Percentiles rank a stretch among this genome's conserved stretches.
phyloP scores from a whole-genome alignment of 2,113 vertebrate species.

The Dasypus novemcinctus region DNA sequence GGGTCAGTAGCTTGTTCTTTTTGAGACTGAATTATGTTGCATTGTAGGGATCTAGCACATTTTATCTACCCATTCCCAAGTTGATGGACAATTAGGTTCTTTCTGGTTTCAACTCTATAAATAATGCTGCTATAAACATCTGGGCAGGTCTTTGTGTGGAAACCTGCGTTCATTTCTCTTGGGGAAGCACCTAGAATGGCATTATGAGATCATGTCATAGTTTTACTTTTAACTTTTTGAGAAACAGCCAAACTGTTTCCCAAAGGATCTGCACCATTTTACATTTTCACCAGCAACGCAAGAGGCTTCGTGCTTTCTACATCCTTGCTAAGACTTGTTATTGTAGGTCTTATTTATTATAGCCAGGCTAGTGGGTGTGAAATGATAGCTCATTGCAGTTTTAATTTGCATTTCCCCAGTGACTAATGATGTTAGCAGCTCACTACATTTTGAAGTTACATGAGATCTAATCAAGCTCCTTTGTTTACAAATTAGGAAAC shows the following conservation, averaged over 20 bases:
- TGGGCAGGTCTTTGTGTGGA: background rate
- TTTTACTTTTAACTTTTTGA: slow-evolving; percentile 26
- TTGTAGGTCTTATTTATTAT: background rate
- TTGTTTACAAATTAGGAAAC: slow-evolving; percentile 7
- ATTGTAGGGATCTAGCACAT: background rate
- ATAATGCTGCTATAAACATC: background rate
- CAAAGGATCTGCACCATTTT: too few species aligned
- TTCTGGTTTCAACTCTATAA: background rate
- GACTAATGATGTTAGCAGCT: background rate
- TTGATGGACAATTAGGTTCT: background rate
- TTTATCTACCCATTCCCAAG: background rate
- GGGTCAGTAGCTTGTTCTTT: background rate
- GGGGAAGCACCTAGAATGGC: background rate
- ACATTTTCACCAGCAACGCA: background rate
- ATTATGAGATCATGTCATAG: background rate
- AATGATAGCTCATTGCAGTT: background rate
- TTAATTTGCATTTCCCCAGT: slow-evolving; percentile 21
- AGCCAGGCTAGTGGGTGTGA: background rate
- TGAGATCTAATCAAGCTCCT: background rate
- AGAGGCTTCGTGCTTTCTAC: background rate
- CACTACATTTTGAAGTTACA: background rate
- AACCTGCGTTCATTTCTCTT: background rate
- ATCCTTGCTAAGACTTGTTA: background rate
- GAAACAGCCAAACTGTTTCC: slow-evolving; percentile 21
- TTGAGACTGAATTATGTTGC: background rate